Conservation (phyloP, 2,888 invertebrate genomes). For the Troides aeacus region DNA sequence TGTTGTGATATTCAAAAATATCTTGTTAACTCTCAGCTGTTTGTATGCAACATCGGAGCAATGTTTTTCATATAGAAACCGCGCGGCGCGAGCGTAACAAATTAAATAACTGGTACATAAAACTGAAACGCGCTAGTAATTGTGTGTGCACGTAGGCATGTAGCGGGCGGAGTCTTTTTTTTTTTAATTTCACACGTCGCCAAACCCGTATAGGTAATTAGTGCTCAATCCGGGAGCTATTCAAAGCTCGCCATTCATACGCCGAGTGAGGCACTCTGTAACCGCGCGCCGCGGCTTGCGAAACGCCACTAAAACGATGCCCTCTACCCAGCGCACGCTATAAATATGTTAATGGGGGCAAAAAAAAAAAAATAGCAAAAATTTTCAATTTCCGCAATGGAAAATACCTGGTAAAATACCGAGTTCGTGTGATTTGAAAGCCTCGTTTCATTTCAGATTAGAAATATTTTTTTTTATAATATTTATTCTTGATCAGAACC, state of each 20-base stretch:
- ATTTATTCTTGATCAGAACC: neutral
- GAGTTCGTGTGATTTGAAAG: constrained; percentile 19
- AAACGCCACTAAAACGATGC: constrained; percentile 30
- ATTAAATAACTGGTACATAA: constrained; percentile 24
- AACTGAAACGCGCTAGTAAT: constrained; percentile 25
- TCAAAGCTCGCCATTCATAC: constrained; percentile 57
- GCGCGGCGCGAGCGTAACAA: constrained; percentile 1
- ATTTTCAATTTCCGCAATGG: constrained; percentile 18
- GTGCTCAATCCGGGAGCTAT: constrained; percentile 72
- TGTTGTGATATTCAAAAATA: no score
- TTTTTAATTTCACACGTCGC: constrained; percentile 76
- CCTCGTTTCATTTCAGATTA: constrained; percentile 10
- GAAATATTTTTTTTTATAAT: constrained; percentile 12
- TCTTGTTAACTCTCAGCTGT: neutral
- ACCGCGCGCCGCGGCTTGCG: constrained; percentile 34
- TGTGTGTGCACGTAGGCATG: constrained; percentile 26
- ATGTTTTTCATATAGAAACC: neutral
- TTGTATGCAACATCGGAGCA: neutral
- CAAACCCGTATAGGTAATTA: constrained; percentile 73
- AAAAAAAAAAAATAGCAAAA: constrained; percentile 7
- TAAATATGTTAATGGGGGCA: constrained; percentile 25
- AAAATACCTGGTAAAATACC: constrained; percentile 14
- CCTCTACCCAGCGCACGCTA: constrained; percentile 24
- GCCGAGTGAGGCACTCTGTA: constrained; percentile 55
- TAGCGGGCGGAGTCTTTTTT: constrained; percentile 33